Conservation (phyloP, 2,113 vertebrate genomes). For the Beaufortia kweichowensis region DNA sequence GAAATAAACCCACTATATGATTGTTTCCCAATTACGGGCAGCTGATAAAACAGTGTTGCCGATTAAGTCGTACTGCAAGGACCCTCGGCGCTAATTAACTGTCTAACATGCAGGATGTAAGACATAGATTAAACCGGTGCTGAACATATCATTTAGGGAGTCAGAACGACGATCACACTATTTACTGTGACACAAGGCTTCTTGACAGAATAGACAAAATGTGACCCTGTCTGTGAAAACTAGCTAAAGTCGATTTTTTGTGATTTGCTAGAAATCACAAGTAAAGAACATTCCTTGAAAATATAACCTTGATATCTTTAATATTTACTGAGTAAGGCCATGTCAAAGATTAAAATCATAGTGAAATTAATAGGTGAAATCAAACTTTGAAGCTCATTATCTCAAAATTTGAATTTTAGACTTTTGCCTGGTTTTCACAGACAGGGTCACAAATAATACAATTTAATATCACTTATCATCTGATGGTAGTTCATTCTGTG, state of each 20-base stretch:
- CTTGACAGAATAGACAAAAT: neutral
- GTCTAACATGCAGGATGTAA: conserved; percentile 52
- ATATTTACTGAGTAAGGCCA: too few species aligned
- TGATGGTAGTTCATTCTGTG: neutral
- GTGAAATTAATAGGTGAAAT: too few species aligned
- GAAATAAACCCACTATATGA: conserved; percentile 53
- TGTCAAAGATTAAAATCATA: too few species aligned
- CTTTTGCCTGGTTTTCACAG: too few species aligned
- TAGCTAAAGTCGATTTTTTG: too few species aligned
- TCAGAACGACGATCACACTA: neutral
- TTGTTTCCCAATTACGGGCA: conserved; percentile 57
- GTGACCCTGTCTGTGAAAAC: too few species aligned
- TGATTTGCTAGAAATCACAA: too few species aligned
- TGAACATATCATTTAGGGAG: conserved; percentile 16
- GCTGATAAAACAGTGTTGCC: conserved; percentile 58
- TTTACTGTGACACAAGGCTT: neutral
- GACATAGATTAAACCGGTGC: conserved; percentile 17
- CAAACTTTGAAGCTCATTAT: too few species aligned
- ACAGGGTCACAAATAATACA: too few species aligned
- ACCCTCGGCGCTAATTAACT: conserved; percentile 36
- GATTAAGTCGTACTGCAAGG: neutral
- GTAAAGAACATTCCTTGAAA: too few species aligned
- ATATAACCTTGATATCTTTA: too few species aligned
- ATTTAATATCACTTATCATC: neutral
- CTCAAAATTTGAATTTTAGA: too few species aligned